Base-by-base conservation (phyloP, 1,140 invertebrate genomes). In the Lordiphosa collinella region DNA sequence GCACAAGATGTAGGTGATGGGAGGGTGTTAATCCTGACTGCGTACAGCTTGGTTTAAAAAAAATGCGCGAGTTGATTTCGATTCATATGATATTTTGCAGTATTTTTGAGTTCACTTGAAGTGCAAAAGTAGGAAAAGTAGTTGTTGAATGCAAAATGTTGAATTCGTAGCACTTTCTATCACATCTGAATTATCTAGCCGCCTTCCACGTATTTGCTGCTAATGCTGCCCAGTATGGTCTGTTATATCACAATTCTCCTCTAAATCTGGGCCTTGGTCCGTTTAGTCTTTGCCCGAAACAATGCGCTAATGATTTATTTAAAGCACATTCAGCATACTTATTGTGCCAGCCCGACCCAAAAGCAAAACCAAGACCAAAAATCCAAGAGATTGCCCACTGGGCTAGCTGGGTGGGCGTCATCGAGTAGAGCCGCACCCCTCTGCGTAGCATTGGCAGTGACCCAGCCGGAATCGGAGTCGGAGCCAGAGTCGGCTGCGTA, bases 291-390 rank as follows among this genome's bases (percentile, higher is more conserved):
- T 25, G 49, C 48, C 54, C 43, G 40, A 65, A 70, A 55, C 59
- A 75, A 69, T 56, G 48, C 66, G 67, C 63, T 82, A 82, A 82
- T 82, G 78, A 82, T 82, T 84, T 84, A 84, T 84, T 84, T 85
- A 78, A 84, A 52, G 59, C 78, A 69, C 44, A 66, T 66, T 59
- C 57, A 62, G 61, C 41, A 59, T 44, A 22, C 18, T 22, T 22
- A 48, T 37, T 56, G 48, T 38, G 36, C 37, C 70, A 32, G 64
- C 44, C 16, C 40, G 43, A 46, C 32, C 41, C 49, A 53, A 52
- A 29, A 34, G 25, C 14, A 53, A 34, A 43, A n/a, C 18, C 18
- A 41, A 41, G 6, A 43, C 40, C 40, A 31, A 47, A 47, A 41
- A 41, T 34, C 55, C 36, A 53, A 38, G 38, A 75, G 78, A 84